These are phyloP conservation scores for Cryptocephalus primarius DNA, from an alignment of 2,888 invertebrate genomes.

Conservation along the genomic window DNA sequence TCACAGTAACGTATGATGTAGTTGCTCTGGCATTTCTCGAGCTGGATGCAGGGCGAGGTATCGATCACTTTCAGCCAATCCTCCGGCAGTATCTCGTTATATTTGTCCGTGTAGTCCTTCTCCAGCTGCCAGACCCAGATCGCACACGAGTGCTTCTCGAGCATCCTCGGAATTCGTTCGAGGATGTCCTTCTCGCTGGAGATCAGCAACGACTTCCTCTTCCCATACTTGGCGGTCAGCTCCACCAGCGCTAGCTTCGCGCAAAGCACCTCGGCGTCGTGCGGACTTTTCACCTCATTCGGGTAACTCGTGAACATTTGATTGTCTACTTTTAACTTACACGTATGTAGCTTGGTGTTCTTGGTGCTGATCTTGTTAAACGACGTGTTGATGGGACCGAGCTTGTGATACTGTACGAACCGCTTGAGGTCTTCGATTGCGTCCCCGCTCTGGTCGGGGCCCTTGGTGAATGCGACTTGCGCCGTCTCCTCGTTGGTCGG, in stretches of 20 bases:
- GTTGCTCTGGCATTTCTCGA: constrained; percentile 34
- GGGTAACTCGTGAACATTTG: constrained; percentile 38
- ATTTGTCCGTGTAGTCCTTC: constrained; percentile 45
- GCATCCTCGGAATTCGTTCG: constrained; percentile 34
- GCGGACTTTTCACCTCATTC: constrained; percentile 30
- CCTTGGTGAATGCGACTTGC: constrained; percentile 2
- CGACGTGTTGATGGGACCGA: constrained; percentile 16
- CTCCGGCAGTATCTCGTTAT: constrained; percentile 54
- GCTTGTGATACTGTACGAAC: constrained; percentile 23
- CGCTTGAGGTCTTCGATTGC: constrained; percentile 22
- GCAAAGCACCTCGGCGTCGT: constrained; percentile 35
- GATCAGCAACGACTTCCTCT: constrained; percentile 20
- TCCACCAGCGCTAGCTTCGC: constrained; percentile 34
- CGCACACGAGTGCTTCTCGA: constrained; percentile 32
- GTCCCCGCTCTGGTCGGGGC: constrained; percentile 21
- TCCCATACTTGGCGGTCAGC: constrained; percentile 25
- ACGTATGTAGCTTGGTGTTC: not conserved
- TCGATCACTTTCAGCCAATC: constrained; percentile 57
- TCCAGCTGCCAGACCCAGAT: constrained; percentile 33
- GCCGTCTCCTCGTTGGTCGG: constrained; percentile 14
- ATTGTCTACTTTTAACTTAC: constrained; percentile 26
- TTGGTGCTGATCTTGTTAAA: constrained; percentile 11
- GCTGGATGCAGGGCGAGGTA: constrained; percentile 43
- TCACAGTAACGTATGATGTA: constrained; percentile 29
- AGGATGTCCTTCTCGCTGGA: constrained; percentile 25